Conservation (phyloP, 2,797 vertebrate genomes). For the Melanotaenia maccullochi region DNA sequence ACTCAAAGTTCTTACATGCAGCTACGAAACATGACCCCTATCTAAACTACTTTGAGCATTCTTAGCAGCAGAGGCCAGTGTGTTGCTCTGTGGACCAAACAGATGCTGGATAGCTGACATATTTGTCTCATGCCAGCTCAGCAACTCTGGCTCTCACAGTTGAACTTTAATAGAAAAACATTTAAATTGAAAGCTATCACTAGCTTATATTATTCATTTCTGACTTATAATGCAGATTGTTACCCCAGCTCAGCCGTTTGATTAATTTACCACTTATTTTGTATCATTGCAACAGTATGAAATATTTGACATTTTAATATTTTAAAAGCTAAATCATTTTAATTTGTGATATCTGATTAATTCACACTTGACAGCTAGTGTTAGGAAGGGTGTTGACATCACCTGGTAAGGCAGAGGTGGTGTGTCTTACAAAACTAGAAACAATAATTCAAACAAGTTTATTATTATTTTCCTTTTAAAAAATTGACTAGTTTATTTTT, state of each 20-base stretch:
- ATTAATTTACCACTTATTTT: background rate
- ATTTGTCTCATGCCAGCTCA: constrained; percentile 52
- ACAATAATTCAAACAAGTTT: background rate
- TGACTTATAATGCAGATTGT: constrained; percentile 1
- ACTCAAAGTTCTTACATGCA: background rate
- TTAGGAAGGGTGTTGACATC: background rate
- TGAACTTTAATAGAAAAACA: constrained; percentile 3
- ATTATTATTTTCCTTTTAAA: background rate
- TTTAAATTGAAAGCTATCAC: constrained; percentile 21
- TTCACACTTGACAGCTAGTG: background rate
- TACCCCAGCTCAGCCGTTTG: background rate
- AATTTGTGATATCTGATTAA: background rate
- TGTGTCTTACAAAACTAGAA: background rate
- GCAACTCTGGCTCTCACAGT: constrained; percentile 19
- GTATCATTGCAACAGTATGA: background rate
- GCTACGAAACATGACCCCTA: constrained; percentile 26
- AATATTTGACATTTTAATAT: background rate
- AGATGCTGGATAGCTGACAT: constrained; percentile 67
- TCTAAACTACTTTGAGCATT: constrained; percentile 28
- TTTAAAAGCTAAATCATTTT: background rate
- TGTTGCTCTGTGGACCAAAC: constrained; percentile 41
- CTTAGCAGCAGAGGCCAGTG: constrained; percentile 23
- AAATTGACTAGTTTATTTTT: background rate
- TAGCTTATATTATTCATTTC: background rate
- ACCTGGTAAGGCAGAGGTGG: too few relatives aligned